Evolutionary conservation across 2,797 vertebrate genomes (phyloP).

Genomic region (Enoplosus armatus): DNA sequence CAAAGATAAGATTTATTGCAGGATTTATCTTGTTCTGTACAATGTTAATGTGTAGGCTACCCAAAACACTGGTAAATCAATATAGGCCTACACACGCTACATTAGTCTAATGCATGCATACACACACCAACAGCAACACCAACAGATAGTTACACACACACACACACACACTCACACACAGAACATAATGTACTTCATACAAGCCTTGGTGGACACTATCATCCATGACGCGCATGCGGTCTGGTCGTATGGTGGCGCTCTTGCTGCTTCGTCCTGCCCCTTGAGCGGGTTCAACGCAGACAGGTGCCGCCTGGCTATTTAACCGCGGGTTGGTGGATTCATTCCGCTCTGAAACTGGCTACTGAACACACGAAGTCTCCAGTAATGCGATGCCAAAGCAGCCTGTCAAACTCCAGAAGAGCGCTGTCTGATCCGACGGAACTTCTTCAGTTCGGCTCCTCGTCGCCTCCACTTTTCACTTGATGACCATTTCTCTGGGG

Average conservation of each 20-base stretch:
- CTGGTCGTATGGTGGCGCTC: conserved; percentile 79
- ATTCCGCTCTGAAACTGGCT: conserved; percentile 64
- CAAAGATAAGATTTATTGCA: not conserved
- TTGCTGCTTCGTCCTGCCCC: conserved; percentile 39
- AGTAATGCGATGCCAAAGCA: conserved; percentile 70
- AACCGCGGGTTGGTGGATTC: conserved; percentile 68
- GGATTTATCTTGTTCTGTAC: not conserved
- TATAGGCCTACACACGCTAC: too few relatives aligned
- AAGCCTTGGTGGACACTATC: not conserved
- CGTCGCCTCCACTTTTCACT: conserved; percentile 45
- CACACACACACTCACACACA: not conserved
- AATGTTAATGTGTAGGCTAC: too few relatives aligned
- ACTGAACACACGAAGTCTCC: conserved; percentile 52
- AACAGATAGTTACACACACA: conserved; percentile 3
- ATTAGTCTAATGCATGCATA: not conserved
- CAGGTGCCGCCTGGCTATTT: conserved; percentile 73
- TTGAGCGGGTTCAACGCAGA: conserved; percentile 54
- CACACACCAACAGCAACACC: not conserved
- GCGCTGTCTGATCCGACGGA: conserved; percentile 43
- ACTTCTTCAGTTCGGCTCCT: conserved; percentile 55
- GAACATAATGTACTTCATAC: conserved; percentile 36
- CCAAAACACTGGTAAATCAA: not conserved
- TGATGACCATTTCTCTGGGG: conserved; percentile 47
- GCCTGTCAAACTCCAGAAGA: conserved; percentile 51
- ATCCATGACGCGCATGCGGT: not conserved